Percentiles rank a stretch among this genome's conserved stretches.
phyloP scores from a whole-genome alignment of 2,888 invertebrate species.

The Tanypteryx hageni region DNA sequence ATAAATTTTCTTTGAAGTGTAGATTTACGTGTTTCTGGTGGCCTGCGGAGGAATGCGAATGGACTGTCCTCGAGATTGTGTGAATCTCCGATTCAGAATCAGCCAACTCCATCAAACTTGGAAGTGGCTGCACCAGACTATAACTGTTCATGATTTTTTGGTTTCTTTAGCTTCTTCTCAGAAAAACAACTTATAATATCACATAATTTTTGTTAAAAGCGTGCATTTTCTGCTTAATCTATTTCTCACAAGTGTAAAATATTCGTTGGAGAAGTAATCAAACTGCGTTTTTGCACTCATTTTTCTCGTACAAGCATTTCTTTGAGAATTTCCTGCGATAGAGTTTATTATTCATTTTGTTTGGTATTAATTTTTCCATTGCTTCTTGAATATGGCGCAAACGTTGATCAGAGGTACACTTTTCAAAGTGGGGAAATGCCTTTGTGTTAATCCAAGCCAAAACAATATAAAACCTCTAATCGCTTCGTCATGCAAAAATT shows the following conservation, averaged over 20 bases:
- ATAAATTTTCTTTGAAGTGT: constrained; percentile 32
- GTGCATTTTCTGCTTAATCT: not conserved
- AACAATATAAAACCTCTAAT: constrained; percentile 24
- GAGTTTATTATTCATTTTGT: too few species aligned
- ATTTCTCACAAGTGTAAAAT: not conserved
- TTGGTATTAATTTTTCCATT: not conserved
- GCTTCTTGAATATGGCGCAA: constrained; percentile 36
- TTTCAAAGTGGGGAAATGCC: constrained; percentile 19
- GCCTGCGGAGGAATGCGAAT: constrained; percentile 78
- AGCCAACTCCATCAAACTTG: constrained; percentile 93
- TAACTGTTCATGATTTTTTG: constrained; percentile 91
- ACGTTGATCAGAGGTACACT: constrained; percentile 30
- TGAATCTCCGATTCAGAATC: constrained; percentile 92
- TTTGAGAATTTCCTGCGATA: too few species aligned
- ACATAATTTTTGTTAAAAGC: not conserved
- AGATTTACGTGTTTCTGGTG: constrained; percentile 61
- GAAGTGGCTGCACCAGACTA: constrained; percentile 96
- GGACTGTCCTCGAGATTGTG: constrained; percentile 85
- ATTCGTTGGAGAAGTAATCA: not conserved
- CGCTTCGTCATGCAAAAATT: constrained; percentile 31
- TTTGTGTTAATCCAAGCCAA: not conserved
- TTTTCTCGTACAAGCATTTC: too few species aligned
- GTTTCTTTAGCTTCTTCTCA: constrained; percentile 84
- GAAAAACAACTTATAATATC: constrained; percentile 61
- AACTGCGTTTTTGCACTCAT: not conserved